Base-by-base conservation (phyloP, 2,888 invertebrate genomes). In the Protophormia terraenovae region DNA sequence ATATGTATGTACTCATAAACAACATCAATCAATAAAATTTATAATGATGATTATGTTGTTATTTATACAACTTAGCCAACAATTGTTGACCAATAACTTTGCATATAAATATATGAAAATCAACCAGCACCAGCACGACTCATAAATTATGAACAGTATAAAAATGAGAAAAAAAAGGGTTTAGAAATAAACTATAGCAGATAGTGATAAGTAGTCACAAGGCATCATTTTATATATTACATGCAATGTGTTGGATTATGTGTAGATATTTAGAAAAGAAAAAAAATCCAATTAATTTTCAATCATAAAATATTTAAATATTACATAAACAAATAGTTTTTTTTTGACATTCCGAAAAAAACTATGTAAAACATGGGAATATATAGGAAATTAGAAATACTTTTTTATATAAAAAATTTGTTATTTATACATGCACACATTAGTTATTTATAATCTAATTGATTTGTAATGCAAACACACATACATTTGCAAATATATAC, bases 21-120 rank as follows among this genome's bases (percentile, higher is more conserved):
- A n/a, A n/a, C 62, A 84, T 84, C 84, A 84, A 84, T 84, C 84
- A 81, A 84, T 84, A 81, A 81, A 81, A 76, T 77, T 77, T 84
- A 84, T 81, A 80, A 84, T 77, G 60, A 76, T 84, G 24, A 66
- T 72, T 75, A 71, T 79, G 60, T 73, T 84, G 72, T 62, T 77
- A 41, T 73, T n/a, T 47, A 55, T 69, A 78, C 60, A 78, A 83
- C 55, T 60, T 73, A 62, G 45, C 60, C 71, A 80, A 67, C 84
- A 80, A 80, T 67, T 84, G 84, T 66, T 81, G 80, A 66, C 66
- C 76, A 77, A n/a, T 81, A 80, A 60, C 58, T 71, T 32, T 71
- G 58, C 41, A 69, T 60, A 71, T 71, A 71, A 35, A 55, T 19
- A n/a, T n/a, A 77, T 69, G 16, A 50, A 62, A 64, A 55, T 45